Percentiles rank a stretch among this genome's conserved stretches.
Conservation (phyloP, 1,140 invertebrate genomes). For the Lepidurus arcticus region DNA sequence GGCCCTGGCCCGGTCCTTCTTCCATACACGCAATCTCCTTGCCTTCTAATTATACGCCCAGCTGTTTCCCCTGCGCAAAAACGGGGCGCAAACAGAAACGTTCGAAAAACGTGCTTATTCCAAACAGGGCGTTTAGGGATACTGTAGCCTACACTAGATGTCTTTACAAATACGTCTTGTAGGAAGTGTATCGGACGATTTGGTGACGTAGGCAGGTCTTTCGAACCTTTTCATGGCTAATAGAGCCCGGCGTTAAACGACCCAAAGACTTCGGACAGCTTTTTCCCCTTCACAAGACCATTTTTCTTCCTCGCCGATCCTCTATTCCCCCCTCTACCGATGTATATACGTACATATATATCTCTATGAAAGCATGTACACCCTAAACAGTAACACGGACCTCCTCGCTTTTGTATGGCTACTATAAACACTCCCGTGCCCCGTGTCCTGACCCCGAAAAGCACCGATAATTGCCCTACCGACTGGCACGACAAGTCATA, state of each 20-base stretch:
- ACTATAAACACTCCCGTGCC: background rate
- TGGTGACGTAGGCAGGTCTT: background rate
- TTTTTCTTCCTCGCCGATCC: background rate
- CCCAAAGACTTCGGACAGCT: conserved; percentile 9
- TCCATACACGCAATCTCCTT: too few relatives aligned
- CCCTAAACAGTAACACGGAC: background rate
- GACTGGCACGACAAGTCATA: conserved; percentile 18
- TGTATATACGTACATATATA: background rate
- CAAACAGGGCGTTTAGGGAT: too few relatives aligned
- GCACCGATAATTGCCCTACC: conserved; percentile 16
- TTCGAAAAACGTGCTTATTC: too few relatives aligned
- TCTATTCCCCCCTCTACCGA: background rate
- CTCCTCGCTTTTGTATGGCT: too few relatives aligned
- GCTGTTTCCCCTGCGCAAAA: too few relatives aligned
- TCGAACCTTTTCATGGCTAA: background rate
- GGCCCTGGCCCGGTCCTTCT: too few relatives aligned
- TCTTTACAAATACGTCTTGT: too few relatives aligned
- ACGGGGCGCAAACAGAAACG: too few relatives aligned
- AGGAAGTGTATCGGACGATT: background rate
- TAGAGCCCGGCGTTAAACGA: background rate
- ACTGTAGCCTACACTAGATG: too few relatives aligned
- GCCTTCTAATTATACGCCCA: too few relatives aligned
- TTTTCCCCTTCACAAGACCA: background rate
- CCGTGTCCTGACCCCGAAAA: conserved; percentile 16
- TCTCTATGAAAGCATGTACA: background rate